Evolutionary conservation across 2,113 vertebrate species (phyloP), one percentile per base, ranked within the genome.

Genomic region (Melanerpes formicivorus): DNA sequence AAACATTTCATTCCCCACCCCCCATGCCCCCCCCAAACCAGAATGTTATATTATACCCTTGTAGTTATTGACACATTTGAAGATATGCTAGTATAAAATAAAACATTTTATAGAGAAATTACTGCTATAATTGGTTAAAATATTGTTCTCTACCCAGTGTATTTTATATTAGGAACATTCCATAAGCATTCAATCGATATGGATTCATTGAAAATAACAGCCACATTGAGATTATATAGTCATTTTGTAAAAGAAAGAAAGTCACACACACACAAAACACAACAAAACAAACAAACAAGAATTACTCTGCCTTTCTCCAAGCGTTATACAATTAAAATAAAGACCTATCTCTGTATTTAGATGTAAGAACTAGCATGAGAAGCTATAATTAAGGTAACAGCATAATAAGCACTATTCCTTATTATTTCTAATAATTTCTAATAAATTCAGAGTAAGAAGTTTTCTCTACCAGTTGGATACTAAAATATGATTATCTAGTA

Each of bases 381-480:
- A 74, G 55, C 69, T 65, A 40, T 63, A 85, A 84, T 58, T 70
- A 79, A 81, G 27, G 40, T 54, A 84, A 87, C 13, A 88, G 40
- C 27, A 34, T 44, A 79, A 92, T 56, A 90, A 74, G 77, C 55
- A 73, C 56, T 71, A 48, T 80, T 81, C 4, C 80, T 30, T 84
- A 26, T 72, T 88, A 84, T 80, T 95, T 92, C 71, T 80, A 67
- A 63, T 42, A 96, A 95, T 44, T 87, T 80, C 60, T 93, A 95
- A 34, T 88, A 93, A 81, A 76, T 93, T 96, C 76, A 95, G 76
- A 88, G 64, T 25, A 90, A 95, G 95, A 92, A 92, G 82, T 85
- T 96, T 87, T 95, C 48, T 89, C 44, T 74, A 59, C 44, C 80
- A 66, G 74, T 52, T 87, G 82, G 95, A 94, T 81, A 92, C 75